Evolutionary conservation across 2,797 vertebrate species (phyloP), one percentile per base, ranked within the genome.

Genomic region (Clamator glandarius): DNA sequence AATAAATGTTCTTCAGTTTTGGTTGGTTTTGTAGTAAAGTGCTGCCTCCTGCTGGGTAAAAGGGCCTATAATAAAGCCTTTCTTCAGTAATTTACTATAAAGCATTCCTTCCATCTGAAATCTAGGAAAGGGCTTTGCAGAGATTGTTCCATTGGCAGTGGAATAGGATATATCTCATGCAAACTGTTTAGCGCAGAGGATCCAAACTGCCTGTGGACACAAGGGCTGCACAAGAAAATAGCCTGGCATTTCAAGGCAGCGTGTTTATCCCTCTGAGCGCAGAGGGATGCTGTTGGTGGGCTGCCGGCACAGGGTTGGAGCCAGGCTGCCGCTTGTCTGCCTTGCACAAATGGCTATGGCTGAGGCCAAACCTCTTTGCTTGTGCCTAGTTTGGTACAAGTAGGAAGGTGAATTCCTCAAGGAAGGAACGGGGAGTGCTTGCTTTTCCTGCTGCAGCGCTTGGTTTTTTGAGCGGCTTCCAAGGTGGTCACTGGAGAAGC

Each of bases 31-130:
- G 29, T 29, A 85, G 92, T 68, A 1, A 80, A 61, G 87, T 94
- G 95, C 91, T 96, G 96, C 96, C 96, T 94, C 96, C 96, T 96
- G 94, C 92, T 77, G 96, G 95, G 72, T 42, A 35, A 48, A 18
- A 70, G 15, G 26, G 59, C 35, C 81, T 23, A 1, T 0, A 5
- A 61, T 13, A 33, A 21, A 46, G 18, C 24, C 12, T 25, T 33
- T 33, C 44, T 42, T 41, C 54, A 4, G 35, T 3, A 2, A 64
- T 25, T 35, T 8, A 6, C 18, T 9, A 0, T 0, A 3, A 7
- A 39, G 42, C 5, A 14, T 25, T 84, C 42, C 10, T n/a, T 20
- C 41, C 28, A 18, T 3, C 42, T 28, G 25, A 23, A 46, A 41
- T 1, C 12, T 8, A 64, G 29, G 9, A 31, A 58, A 66, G 28